Evolutionary conservation across 1,140 invertebrate genomes (phyloP).

Genomic region (Phymorhynchus buccinoides): DNA sequence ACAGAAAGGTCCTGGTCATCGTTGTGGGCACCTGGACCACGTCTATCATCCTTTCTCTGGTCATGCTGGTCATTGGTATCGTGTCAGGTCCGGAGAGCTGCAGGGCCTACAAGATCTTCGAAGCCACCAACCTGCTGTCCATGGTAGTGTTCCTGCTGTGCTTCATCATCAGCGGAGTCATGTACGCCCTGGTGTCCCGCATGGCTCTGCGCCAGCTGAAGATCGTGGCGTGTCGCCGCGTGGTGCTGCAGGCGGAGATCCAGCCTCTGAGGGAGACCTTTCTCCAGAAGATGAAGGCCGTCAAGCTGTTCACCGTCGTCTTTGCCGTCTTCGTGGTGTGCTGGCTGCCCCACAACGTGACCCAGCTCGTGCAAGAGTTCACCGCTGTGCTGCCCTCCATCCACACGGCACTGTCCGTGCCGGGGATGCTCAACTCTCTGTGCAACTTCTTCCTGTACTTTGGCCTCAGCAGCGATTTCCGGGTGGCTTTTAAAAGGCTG

Average conservation of each 20-base stretch:
- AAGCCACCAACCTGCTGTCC: not conserved
- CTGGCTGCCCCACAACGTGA: not conserved
- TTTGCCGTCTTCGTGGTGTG: not conserved
- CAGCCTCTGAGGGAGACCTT: not conserved
- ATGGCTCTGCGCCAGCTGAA: not conserved
- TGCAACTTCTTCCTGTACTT: not conserved
- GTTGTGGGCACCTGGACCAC: not conserved
- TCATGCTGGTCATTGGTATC: not conserved
- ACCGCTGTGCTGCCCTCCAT: not conserved
- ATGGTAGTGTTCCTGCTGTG: not conserved
- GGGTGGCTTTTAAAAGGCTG: not conserved
- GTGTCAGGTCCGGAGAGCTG: not conserved
- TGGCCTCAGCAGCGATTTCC: not conserved
- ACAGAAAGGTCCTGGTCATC: not conserved
- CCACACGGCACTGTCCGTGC: not conserved
- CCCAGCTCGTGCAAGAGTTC: not conserved
- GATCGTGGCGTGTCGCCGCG: not conserved
- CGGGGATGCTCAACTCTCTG: not conserved
- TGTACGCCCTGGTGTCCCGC: not conserved
- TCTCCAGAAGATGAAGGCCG: not conserved
- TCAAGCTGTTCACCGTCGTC: not conserved
- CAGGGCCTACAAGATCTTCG: not conserved
- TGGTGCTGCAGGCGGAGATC: not conserved
- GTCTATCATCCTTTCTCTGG: not conserved
- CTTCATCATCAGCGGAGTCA: not conserved